phyloP scores from a whole-genome alignment of 2,888 invertebrate species.

The Drosophila monieri region DNA sequence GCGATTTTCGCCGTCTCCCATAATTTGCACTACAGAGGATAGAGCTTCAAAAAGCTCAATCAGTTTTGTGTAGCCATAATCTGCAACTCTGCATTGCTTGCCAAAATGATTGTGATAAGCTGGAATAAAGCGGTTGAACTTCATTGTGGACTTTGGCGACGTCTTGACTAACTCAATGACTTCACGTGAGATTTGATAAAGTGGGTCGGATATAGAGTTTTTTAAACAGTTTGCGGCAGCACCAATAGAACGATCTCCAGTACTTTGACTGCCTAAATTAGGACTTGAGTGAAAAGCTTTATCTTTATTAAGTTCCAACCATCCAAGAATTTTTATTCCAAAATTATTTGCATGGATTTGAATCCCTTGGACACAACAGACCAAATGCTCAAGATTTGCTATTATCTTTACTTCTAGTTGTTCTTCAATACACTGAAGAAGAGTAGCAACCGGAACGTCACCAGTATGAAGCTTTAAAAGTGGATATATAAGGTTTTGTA shows the following conservation, averaged over 20 bases:
- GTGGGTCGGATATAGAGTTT: slow-evolving; percentile 79
- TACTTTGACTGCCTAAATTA: slow-evolving; percentile 22
- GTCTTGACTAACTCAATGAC: slow-evolving; percentile 93
- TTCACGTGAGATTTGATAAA: slow-evolving; percentile 92
- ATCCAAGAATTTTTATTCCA: slow-evolving; percentile 83
- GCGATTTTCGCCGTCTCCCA: slow-evolving; percentile 95
- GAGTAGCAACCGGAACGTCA: slow-evolving; percentile 83
- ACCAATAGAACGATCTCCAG: slow-evolving; percentile 53
- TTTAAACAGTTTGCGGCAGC: slow-evolving; percentile 68
- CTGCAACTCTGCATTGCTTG: slow-evolving; percentile 96
- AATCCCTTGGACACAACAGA: slow-evolving; percentile 92
- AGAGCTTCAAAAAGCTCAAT: slow-evolving; percentile 95
- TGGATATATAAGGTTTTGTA: slow-evolving; percentile 82
- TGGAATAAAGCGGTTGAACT: slow-evolving; percentile 94
- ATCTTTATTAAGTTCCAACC: slow-evolving; percentile 80
- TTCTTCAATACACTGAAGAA: slow-evolving; percentile 83
- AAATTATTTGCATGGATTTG: slow-evolving; percentile 84
- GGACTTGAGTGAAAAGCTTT: neutral
- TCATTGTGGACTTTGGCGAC: slow-evolving; percentile 92
- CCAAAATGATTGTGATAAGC: slow-evolving; percentile 98
- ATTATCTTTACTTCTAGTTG: slow-evolving; percentile 79
- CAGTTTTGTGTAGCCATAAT: slow-evolving; percentile 97
- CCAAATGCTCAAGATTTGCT: slow-evolving; percentile 92
- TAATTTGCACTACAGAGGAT: slow-evolving; percentile 94
- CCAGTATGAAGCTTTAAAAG: slow-evolving; percentile 82